Base-by-base conservation (phyloP, 2,888 invertebrate species). In the Brachycybe producta region DNA sequence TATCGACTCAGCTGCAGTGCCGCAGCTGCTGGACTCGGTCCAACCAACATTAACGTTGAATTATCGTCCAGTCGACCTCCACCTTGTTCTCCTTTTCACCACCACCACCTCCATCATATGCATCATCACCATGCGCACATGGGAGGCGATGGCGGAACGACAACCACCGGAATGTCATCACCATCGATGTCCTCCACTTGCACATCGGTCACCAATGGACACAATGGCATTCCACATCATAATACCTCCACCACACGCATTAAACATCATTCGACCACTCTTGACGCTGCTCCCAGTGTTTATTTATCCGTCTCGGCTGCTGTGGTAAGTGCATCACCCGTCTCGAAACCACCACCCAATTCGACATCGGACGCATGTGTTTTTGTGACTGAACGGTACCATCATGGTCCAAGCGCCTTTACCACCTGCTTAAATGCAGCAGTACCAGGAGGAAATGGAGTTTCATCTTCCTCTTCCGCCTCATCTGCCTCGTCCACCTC, bases 331-430 rank as follows among this genome's bases (percentile, higher is more conserved):
- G 43, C 43, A 28, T 26, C 43, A 5, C 43, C 43, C 17, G 8
- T n/a, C 32, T 11, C 32, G 32, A 43, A 43, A 19, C 2, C 43
- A 3, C 32, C 43, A 19, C 43, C 43, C 8, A 3, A 17, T 32
- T 30, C 28, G 5, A n/a, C 32, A 11, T 32, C 43, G 43, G 43
- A 43, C 26, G 43, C 43, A 2, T 43, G 43, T 32, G 43, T 43
- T 28, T 43, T 43, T 24, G 35, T 45, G 23, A 35, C 34, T 34
- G 45, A 45, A n/a, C 21, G 45, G 34, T 45, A 45, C 24, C 35
- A 45, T n/a, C n/a, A n/a, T 15, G 45, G 45, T 5, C 45, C 45
- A 7, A 45, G 45, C 26, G 45, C 45, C 23, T 45, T 45, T 34
- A 45, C 35, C 45, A 45, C 27, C 15, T 24, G 21, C 28, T 4